Conservation (phyloP, 2,888 invertebrate species). For the Acrobasis repandana region DNA sequence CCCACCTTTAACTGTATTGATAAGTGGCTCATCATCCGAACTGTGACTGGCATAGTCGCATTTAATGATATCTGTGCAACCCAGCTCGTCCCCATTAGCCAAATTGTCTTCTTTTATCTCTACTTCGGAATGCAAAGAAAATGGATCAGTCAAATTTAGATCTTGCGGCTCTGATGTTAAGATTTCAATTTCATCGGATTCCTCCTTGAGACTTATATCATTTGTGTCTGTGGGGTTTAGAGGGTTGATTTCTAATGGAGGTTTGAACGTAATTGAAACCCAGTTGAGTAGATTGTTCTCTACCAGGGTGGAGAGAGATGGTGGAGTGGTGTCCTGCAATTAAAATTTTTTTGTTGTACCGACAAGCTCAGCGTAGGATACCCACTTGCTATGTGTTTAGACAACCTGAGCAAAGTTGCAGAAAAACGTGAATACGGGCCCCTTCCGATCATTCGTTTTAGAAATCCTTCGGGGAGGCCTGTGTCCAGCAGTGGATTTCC, state of each 20-base stretch:
- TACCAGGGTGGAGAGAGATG: neutral
- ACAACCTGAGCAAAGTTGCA: too few species aligned
- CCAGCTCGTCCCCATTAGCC: neutral
- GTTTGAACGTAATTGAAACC: neutral
- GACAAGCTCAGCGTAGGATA: too few species aligned
- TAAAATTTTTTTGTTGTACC: neutral
- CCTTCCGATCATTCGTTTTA: too few species aligned
- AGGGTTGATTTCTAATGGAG: neutral
- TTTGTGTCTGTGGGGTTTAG: neutral
- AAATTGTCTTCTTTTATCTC: neutral
- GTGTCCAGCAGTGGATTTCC: too few species aligned
- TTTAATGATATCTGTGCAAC: neutral
- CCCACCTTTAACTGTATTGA: neutral
- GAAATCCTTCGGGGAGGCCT: too few species aligned
- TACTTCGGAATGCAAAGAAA: neutral
- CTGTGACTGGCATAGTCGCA: neutral
- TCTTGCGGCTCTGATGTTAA: neutral
- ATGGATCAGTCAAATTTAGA: neutral
- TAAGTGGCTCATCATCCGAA: neutral
- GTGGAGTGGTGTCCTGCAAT: neutral
- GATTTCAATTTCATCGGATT: neutral
- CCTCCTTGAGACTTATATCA: neutral
- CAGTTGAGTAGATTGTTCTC: neutral
- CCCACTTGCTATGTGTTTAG: too few species aligned
- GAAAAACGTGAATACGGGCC: too few species aligned